These are phyloP conservation scores for Oenanthe oenanthe DNA, from an alignment of 2,113 vertebrate genomes.

Conservation along the genomic window DNA sequence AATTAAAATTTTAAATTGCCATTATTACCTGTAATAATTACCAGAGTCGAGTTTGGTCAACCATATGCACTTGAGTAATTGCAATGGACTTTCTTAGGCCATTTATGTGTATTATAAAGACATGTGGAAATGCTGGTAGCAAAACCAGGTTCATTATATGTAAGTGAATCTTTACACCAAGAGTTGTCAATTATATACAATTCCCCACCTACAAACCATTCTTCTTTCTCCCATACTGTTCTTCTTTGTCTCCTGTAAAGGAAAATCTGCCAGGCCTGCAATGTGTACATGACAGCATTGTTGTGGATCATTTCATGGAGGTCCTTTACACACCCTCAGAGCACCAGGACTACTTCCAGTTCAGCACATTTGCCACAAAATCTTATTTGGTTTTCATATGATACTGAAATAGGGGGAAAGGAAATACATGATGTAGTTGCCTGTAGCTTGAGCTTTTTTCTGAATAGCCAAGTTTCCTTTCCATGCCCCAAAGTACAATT, in stretches of 20 bases:
- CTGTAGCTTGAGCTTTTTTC: neutral
- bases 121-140: neutral
- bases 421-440: neutral
- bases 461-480: neutral
- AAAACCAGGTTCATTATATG: neutral
- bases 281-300: neutral
- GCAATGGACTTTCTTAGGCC: neutral
- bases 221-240: neutral
- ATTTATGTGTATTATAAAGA: neutral
- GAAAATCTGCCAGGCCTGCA: neutral
- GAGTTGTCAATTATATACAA: accelerated
- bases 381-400: neutral
- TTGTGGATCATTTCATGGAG: neutral
- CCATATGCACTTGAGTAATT: neutral
- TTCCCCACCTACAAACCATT: neutral
- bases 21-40: neutral
- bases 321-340: neutral
- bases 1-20: neutral
- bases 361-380: neutral
- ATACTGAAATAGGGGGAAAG: neutral
- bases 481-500: neutral
- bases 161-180: neutral
- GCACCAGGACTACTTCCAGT: neutral
- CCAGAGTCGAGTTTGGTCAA: neutral
- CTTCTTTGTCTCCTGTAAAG: neutral